Evolutionary conservation across 1,140 invertebrate species (phyloP), one percentile per base, ranked within the genome.

Genomic region (Stegodyphus mimosarum): DNA sequence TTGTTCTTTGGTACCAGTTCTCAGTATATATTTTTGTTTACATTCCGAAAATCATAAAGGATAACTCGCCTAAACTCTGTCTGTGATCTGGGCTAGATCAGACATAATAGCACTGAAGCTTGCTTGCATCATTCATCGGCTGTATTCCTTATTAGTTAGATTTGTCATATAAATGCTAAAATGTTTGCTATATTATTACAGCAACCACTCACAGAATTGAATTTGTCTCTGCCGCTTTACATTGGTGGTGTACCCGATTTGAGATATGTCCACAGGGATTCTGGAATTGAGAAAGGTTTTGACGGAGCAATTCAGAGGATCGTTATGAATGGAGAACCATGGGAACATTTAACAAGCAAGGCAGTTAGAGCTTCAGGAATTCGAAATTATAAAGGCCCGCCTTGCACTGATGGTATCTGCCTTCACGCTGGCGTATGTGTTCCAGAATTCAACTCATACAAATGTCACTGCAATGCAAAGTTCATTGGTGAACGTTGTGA

Each of bases 281-380:
- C 95, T 7, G 94, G 93, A 17, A 92, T 94, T 71, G 92, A 92
- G 80, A 93, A 92, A 88, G 95, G 95, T 88, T 94, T 97, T 86
- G 92, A 93, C 89, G 96, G 96, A 74, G 95, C 95, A 7, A 93
- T 98, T 87, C 96, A 97, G 91, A 93, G 94, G 90, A 92, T 98
- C 87, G 93, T 95, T 88, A 92, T 97, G 67, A 97, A 97, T 90
- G 95, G 95, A 17, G 93, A 94, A 63, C 88, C 91, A 6, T 89
- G 91, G 79, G 90, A 90, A 91, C 93, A 91, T 84, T 88, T 92
- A 48, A 88, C 90, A 69, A 85, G 88, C 6, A 76, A 66, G 53
- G 86, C 86, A 2, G 18, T 72, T 5, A 87, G 88, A 50, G 89
- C 91, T 4, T 18, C 70, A 52, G 91, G 92, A 86, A 92, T 94